Percentiles rank a stretch among this genome's conserved stretches.
Conservation (phyloP, 2,113 vertebrate species). For the Prietella phreatophila region DNA sequence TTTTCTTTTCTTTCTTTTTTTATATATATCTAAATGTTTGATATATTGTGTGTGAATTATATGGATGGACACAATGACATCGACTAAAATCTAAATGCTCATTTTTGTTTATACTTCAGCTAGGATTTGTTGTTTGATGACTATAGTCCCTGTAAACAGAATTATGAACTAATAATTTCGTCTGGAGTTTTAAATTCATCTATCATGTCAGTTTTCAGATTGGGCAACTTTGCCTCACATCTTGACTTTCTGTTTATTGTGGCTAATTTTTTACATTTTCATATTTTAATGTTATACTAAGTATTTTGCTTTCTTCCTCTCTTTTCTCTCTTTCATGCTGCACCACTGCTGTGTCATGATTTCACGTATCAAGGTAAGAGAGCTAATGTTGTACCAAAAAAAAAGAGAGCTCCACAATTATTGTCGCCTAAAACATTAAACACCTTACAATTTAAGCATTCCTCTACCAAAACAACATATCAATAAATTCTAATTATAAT, state of each 20-base stretch:
- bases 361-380: constrained; percentile 48
- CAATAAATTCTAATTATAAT: background rate
- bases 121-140: constrained; percentile 21
- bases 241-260: constrained; percentile 4
- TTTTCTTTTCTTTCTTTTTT: background rate
- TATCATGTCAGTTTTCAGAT: background rate
- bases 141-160: background rate
- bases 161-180: constrained; percentile 7
- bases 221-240: background rate
- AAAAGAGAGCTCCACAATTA: background rate
- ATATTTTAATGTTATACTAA: constrained; percentile 17
- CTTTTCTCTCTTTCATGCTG: constrained; percentile 34
- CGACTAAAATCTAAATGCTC: background rate
- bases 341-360: background rate
- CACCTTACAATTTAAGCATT: background rate
- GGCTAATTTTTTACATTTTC: background rate
- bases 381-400: background rate
- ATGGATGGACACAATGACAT: background rate
- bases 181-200: constrained; percentile 16
- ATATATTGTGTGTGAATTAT: background rate
- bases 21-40: background rate
- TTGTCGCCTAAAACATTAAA: background rate
- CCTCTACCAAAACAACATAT: background rate
- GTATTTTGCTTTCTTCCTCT: constrained; percentile 26
- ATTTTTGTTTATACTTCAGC: background rate